phyloP scores from a whole-genome alignment of 2,113 vertebrate species.

The Symphodus melops region DNA sequence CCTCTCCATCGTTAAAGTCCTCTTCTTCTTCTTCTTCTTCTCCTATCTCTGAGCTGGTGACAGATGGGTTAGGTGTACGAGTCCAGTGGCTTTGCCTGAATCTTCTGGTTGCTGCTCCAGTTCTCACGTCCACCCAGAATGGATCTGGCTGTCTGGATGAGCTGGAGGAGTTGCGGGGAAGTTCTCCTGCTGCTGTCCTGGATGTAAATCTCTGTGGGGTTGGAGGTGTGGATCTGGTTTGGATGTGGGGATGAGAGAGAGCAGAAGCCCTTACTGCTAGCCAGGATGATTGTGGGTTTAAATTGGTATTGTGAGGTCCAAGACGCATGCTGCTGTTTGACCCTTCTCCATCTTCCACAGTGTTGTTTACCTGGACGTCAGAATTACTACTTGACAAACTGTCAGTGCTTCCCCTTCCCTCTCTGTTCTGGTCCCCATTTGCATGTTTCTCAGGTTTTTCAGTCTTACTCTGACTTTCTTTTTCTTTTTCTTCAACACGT shows the following conservation, averaged over 20 bases:
- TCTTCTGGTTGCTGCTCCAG: constrained; percentile 1
- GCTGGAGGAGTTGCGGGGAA: background rate
- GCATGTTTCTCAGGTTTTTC: constrained; percentile 22
- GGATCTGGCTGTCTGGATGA: constrained; percentile 48
- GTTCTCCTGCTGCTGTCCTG: constrained; percentile 25
- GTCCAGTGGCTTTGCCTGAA: background rate
- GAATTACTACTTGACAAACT: constrained; percentile 61
- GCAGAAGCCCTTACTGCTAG: constrained; percentile 7
- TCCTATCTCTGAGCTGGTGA: constrained; percentile 54
- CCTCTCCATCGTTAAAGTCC: constrained; percentile 82
- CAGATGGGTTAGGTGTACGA: constrained; percentile 24
- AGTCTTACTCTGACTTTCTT: constrained; percentile 28
- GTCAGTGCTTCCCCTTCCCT: constrained; percentile 33
- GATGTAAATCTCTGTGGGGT: constrained; percentile 40
- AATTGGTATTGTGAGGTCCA: constrained; percentile 5
- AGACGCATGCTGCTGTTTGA: constrained; percentile 26
- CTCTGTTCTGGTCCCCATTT: constrained; percentile 22
- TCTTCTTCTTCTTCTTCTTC: constrained; percentile 62
- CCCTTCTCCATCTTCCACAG: constrained; percentile 36
- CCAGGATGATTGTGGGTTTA: constrained; percentile 3
- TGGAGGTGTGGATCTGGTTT: constrained; percentile 28
- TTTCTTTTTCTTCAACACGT: constrained; percentile 17
- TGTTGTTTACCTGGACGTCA: constrained; percentile 37
- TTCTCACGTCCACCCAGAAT: constrained; percentile 58
- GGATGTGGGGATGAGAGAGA: constrained; percentile 1